Evolutionary conservation across 2,888 invertebrate species (phyloP).

Genomic region (Margaritifera margaritifera): DNA sequence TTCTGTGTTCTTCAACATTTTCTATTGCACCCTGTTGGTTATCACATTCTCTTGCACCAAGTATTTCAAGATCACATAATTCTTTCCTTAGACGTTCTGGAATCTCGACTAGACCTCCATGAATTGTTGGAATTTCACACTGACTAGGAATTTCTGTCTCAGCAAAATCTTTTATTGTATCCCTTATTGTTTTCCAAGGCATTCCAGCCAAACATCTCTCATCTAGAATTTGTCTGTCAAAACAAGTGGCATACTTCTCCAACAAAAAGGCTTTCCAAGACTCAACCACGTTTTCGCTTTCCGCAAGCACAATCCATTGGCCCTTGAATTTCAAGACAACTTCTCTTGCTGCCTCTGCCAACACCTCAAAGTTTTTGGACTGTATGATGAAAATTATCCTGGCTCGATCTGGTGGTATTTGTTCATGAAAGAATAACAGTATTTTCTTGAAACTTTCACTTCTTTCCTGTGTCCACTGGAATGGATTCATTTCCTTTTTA

Average conservation of each 20-base stretch:
- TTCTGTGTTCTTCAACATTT: conserved; percentile 1
- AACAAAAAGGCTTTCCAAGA: conserved; percentile 2
- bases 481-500: not conserved
- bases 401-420: conserved; percentile 7
- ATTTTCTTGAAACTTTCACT: conserved; percentile 13
- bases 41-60: conserved; percentile 14
- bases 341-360: conserved; percentile 12
- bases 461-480: conserved; percentile 5
- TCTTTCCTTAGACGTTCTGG: conserved; percentile 10
- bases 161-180: not conserved
- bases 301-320: conserved; percentile 8
- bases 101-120: not conserved
- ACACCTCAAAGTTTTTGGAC: conserved; percentile 3
- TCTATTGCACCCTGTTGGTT: not conserved
- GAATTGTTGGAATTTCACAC: conserved; percentile 1
- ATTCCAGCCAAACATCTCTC: not conserved
- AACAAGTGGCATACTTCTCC: not conserved
- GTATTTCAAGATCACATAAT: conserved; percentile 23
- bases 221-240: conserved; percentile 2
- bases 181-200: conserved; percentile 1
- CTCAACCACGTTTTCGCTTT: conserved; percentile 4
- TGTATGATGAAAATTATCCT: conserved; percentile 8
- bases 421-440: conserved; percentile 9
- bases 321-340: conserved; percentile 4
- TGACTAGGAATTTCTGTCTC: not conserved